phyloP scores from a whole-genome alignment of 2,888 invertebrate genomes.

The Lissocephala sabroskyi region DNA sequence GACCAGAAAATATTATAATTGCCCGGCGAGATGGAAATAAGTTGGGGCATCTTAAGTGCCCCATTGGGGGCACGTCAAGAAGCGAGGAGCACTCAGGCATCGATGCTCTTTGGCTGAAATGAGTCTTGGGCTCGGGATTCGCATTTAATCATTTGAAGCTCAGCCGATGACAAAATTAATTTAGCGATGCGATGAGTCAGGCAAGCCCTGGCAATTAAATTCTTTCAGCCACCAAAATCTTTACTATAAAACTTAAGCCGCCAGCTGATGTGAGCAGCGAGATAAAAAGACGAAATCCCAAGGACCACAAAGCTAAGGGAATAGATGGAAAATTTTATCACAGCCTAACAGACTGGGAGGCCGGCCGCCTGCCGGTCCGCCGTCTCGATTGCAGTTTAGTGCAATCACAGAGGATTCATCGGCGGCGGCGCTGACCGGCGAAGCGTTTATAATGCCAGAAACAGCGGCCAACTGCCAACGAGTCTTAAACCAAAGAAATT shows the following conservation, averaged over 20 bases:
- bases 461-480: constrained; percentile 12
- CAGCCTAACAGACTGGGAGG: constrained; percentile 20
- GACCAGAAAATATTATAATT: constrained; percentile 61
- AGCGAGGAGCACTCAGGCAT: no score
- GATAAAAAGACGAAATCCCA: constrained; percentile 37
- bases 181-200: no score
- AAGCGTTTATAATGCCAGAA: constrained; percentile 64
- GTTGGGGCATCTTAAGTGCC: constrained; percentile 58
- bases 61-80: constrained; percentile 27
- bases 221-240: constrained; percentile 52
- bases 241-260: constrained; percentile 31
- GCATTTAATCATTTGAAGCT: no score
- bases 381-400: constrained; percentile 65
- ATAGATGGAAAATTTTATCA: constrained; percentile 51
- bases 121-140: no score
- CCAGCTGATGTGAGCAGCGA: constrained; percentile 33
- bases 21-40: constrained; percentile 64
- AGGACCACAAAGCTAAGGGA: constrained; percentile 24
- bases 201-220: constrained; percentile 44
- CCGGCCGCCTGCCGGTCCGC: constrained; percentile 47
- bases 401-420: constrained; percentile 68
- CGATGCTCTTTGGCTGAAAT: no score
- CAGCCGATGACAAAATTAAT: no score
- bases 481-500: constrained; percentile 69
- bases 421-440: constrained; percentile 59